A percentile compares a stretch with the other conserved stretches of the same genome.
Evolutionary conservation across 1,140 invertebrate species (phyloP).

Genomic region (Venturia canescens): DNA sequence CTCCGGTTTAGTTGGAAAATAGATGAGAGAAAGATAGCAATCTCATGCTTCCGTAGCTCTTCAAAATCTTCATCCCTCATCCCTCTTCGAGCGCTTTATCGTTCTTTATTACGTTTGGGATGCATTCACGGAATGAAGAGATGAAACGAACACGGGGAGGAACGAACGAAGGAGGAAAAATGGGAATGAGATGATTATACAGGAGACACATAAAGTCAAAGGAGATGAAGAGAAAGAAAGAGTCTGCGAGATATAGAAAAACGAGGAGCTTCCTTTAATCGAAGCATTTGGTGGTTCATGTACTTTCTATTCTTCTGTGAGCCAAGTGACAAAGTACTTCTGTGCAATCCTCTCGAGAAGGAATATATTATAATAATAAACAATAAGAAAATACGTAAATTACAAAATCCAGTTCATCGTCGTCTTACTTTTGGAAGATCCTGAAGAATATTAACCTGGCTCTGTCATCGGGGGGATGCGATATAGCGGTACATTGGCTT

Average conservation of each 20-base stretch:
- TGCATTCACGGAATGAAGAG: slow-evolving; percentile 14
- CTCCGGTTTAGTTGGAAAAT: neutral
- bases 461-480: neutral
- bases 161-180: slow-evolving; percentile 10
- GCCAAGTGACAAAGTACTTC: slow-evolving; percentile 16
- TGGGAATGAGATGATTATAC: slow-evolving; percentile 18
- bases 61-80: neutral
- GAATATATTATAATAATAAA: neutral
- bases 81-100: neutral
- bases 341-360: neutral
- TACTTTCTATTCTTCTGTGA: neutral
- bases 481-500: slow-evolving; percentile 62
- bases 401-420: too few species aligned
- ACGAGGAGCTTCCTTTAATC: neutral
- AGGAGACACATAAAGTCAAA: neutral
- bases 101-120: slow-evolving; percentile 17
- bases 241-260: neutral
- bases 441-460: neutral
- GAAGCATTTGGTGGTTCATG: slow-evolving; percentile 15
- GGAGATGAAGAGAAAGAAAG: neutral
- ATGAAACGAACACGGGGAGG: slow-evolving; percentile 18
- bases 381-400: too few species aligned
- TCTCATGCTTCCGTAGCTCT: neutral
- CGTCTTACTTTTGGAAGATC: too few species aligned
- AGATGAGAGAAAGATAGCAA: slow-evolving; percentile 26